Evolutionary conservation across 1,140 invertebrate species (phyloP).

Genomic region (Leptinotarsa texana): DNA sequence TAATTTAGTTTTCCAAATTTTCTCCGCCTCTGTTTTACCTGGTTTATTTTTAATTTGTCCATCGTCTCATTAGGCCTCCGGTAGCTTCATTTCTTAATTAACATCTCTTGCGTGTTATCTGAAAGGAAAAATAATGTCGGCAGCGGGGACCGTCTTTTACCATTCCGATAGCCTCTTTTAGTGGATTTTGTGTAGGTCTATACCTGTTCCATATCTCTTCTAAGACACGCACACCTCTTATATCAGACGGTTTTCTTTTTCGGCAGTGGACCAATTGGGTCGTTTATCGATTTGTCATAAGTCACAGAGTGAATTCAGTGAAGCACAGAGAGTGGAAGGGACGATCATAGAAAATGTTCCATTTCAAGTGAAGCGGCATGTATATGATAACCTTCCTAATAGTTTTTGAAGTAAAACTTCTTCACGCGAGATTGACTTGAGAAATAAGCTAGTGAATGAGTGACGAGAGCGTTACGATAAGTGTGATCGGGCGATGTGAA

Average conservation of each 20-base stretch:
- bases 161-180: slow-evolving; percentile 46
- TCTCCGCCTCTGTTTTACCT: background rate
- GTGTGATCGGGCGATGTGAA: too few relatives aligned
- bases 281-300: background rate
- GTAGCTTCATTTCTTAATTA: slow-evolving; percentile 52
- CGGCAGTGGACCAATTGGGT: background rate
- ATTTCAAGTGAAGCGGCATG: too few relatives aligned
- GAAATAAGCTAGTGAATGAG: too few relatives aligned
- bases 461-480: too few relatives aligned
- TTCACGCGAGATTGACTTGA: too few relatives aligned
- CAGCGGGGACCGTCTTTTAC: slow-evolving; percentile 36
- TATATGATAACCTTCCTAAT: too few relatives aligned
- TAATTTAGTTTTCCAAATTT: background rate
- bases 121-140: slow-evolving; percentile 41
- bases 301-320: background rate
- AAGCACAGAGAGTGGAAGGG: too few relatives aligned
- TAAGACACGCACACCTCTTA: slow-evolving; percentile 45
- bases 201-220: slow-evolving; percentile 44
- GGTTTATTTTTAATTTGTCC: slow-evolving; percentile 45
- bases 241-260: slow-evolving; percentile 10
- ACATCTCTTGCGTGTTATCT: slow-evolving; percentile 50
- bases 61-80: slow-evolving; percentile 46
- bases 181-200: slow-evolving; percentile 44
- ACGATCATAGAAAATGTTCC: too few relatives aligned
- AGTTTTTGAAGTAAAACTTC: too few relatives aligned